Evolutionary conservation across 2,113 vertebrate genomes (phyloP), one percentile per base, ranked within the genome.

Genomic region (Seriola rivoliana): DNA sequence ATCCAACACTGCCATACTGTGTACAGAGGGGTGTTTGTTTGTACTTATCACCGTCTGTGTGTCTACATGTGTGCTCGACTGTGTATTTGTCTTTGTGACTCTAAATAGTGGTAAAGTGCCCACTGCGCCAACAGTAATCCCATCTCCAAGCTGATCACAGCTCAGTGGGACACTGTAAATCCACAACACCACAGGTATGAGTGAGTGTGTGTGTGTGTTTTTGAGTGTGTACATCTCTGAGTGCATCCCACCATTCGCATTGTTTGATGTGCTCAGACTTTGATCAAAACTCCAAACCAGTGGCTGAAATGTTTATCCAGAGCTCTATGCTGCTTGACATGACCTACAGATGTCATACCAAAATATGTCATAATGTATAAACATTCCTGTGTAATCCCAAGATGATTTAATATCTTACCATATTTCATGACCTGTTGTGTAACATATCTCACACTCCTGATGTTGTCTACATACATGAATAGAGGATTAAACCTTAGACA

Each of bases 61-160:
- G 3, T 44, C 17, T 66, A 70, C 16, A 25, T 67, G 54, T 85
- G 62, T 82, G 60, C 34, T 58, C 14, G 0, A 62, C 19, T 25
- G 38, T 60, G 52, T 60, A 64, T 80, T 77, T 67, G 63, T 57
- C 29, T 72, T 65, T 73, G 36, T 42, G 34, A 60, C 57, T 81
- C 46, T 70, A 67, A 76, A 72, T 50, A 57, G 64, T 74, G 74
- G 54, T 36, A 71, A 80, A 81, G 32, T 74, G 48, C 77, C 85
- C 66, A 75, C 64, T 85, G 85, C 80, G 89, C 50, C 72, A 64
- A 78, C 83, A 82, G 66, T 85, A 86, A 89, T 92, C 86, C 59
- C 50, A 76, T 67, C 75, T 86, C 44, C 54, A 17, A 81, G 82
- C 71, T 72, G 85, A 87, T 90, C 78, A 88, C 66, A 84, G 78